These are phyloP conservation scores for Drosophila baimaii DNA, from an alignment of 1,140 invertebrate genomes.

Conservation along the genomic window DNA sequence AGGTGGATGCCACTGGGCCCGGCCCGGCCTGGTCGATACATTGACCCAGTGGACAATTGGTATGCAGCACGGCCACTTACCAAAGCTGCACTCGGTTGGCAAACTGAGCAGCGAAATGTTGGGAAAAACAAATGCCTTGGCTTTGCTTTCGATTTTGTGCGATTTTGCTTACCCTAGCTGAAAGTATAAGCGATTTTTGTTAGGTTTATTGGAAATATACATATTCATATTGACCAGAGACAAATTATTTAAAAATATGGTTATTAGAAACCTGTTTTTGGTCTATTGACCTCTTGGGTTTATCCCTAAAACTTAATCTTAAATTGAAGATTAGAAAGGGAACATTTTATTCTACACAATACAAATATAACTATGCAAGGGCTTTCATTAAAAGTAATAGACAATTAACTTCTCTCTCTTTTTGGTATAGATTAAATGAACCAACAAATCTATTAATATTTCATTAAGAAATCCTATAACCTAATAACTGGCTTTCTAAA, in stretches of 20 bases:
- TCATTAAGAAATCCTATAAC: conserved; percentile 10
- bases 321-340: background rate
- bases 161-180: conserved; percentile 9
- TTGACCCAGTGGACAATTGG: conserved; percentile 78
- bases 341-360: background rate
- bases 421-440: background rate
- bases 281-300: background rate
- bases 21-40: conserved; percentile 53
- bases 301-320: too few relatives aligned
- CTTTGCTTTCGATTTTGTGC: conserved; percentile 45
- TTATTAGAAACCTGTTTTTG: background rate
- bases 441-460: background rate
- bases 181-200: conserved; percentile 8
- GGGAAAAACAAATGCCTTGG: conserved; percentile 41
- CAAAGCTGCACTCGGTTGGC: conserved; percentile 44
- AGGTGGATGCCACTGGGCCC: conserved; percentile 25
- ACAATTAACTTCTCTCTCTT: background rate
- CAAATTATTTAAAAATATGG: conserved; percentile 1
- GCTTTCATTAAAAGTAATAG: background rate
- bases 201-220: conserved; percentile 41
- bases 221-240: background rate
- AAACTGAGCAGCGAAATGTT: conserved; percentile 29
- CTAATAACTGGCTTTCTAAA: conserved; percentile 25
- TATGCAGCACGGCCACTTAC: conserved; percentile 60
- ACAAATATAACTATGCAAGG: background rate